Evolutionary conservation across 2,888 invertebrate genomes (phyloP).

Genomic region (Eubasilissa splendida): DNA sequence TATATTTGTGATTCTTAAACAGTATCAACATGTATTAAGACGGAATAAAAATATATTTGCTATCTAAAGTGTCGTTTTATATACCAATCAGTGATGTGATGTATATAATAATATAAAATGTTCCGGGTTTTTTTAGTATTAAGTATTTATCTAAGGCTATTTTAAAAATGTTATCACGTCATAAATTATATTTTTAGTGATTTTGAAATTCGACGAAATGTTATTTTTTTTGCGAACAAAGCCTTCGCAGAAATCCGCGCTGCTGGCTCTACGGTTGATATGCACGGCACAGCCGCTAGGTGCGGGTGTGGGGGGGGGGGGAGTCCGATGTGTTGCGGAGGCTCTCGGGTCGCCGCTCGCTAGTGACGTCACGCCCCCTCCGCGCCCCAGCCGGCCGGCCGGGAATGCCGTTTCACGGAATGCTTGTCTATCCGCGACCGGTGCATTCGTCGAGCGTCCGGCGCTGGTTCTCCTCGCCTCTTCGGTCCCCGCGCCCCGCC

Average conservation of each 20-base stretch:
- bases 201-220: not conserved
- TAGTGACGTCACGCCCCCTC: constrained; percentile 17
- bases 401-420: constrained; percentile 53
- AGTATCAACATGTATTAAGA: too few species aligned
- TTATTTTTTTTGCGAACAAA: constrained; percentile 8
- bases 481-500: not conserved
- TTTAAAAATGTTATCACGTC: too few species aligned
- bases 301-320: not conserved
- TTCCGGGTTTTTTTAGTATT: too few species aligned
- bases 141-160: too few species aligned
- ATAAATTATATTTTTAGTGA: not conserved
- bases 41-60: too few species aligned
- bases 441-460: constrained; percentile 22
- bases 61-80: too few species aligned
- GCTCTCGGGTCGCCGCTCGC: constrained; percentile 33
- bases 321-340: not conserved
- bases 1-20: too few species aligned
- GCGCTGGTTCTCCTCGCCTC: constrained; percentile 8
- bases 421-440: constrained; percentile 48
- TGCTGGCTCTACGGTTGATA: not conserved
- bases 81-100: too few species aligned
- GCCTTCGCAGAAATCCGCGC: not conserved
- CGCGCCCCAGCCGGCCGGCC: constrained; percentile 2
- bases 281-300: not conserved
- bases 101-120: too few species aligned